Base-by-base conservation (phyloP, 2,113 vertebrate genomes). In the Bothrops jararaca region DNA sequence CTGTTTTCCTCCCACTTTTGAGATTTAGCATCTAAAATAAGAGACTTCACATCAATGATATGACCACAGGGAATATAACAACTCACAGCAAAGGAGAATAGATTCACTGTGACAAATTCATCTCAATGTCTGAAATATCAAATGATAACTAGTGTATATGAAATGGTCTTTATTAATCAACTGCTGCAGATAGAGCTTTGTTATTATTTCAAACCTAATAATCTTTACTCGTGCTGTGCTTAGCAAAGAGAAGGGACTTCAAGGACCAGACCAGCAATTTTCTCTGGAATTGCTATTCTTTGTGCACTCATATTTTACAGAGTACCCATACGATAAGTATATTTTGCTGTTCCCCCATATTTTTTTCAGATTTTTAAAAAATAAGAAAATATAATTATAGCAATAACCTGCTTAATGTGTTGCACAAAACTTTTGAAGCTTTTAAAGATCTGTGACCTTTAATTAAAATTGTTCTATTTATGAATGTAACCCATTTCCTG, bases 31-130 rank as follows among this genome's bases (percentile, higher is more conserved):
- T 93, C 92, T 89, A 22, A 91, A 64, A 88, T 85, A 91, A 50
- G 74, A 89, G 74, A 0, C 2, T 86, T 92, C 91, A 92, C 22
- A 1, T 4, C 54, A 8, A 74, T 56, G 91, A 88, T 90, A 52
- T 69, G 88, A 95, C 93, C 92, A 29, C 34, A 80, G 60, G 69
- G 92, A 95, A 93, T 50, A 92, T 80, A 53, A 91, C 91, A 91
- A 92, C 93, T 93, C 24, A 92, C 52, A 5, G 11, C 34, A 2
- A 13, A 48, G 69, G 93, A 88, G 86, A 96, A 89, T 42, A 86
- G 57, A 45, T 69, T 85, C 6, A 58, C 20, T 34, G 7, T 26
- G 39, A 85, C 11, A 34, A 13, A 13, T 48, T 89, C 52, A 85
- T 58, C 39, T 23, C 53, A 85, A 50, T 92, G 26, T 50, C 92